These are phyloP conservation scores for Datnioides undecimradiatus DNA, from an alignment of 2,113 vertebrate genomes.

Conservation along the genomic window DNA sequence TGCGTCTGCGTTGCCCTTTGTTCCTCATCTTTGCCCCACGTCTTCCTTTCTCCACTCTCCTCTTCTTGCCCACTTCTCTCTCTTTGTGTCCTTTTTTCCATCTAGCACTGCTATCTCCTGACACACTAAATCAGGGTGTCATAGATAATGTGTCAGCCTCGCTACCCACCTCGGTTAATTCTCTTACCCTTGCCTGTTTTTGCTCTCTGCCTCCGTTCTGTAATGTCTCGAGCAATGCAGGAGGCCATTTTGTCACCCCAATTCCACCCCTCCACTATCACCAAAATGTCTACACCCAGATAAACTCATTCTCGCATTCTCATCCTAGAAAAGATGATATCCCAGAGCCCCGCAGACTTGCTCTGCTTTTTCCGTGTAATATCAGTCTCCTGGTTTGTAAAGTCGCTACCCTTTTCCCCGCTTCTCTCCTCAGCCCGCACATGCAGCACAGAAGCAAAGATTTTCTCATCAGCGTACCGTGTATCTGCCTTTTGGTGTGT, in stretches of 20 bases:
- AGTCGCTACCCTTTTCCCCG: background rate
- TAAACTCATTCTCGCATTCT: constrained; percentile 24
- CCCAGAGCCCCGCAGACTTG: background rate
- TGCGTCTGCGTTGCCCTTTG: constrained; percentile 6
- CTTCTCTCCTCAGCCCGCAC: background rate
- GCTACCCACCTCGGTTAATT: constrained; percentile 21
- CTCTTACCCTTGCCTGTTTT: constrained; percentile 3
- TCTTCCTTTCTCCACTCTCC: background rate
- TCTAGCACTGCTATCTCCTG: constrained; percentile 3
- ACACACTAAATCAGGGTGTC: constrained; percentile 22
- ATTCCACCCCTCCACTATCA: constrained; percentile 22
- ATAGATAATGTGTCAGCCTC: constrained; percentile 24
- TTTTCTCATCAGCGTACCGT: background rate
- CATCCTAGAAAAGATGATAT: constrained; percentile 34
- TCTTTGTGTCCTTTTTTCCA: background rate
- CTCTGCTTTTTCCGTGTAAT: background rate
- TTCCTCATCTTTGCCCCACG: background rate
- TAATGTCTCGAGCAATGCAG: constrained; percentile 30
- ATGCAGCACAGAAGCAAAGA: background rate
- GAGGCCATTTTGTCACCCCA: constrained; percentile 61
- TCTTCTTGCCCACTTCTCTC: background rate
- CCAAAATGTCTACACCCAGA: constrained; percentile 48
- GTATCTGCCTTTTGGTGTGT: background rate
- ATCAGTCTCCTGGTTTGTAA: constrained; percentile 1
- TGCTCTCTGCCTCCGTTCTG: background rate